Conservation (phyloP, 2,113 vertebrate genomes). For the Cavia aperea region DNA sequence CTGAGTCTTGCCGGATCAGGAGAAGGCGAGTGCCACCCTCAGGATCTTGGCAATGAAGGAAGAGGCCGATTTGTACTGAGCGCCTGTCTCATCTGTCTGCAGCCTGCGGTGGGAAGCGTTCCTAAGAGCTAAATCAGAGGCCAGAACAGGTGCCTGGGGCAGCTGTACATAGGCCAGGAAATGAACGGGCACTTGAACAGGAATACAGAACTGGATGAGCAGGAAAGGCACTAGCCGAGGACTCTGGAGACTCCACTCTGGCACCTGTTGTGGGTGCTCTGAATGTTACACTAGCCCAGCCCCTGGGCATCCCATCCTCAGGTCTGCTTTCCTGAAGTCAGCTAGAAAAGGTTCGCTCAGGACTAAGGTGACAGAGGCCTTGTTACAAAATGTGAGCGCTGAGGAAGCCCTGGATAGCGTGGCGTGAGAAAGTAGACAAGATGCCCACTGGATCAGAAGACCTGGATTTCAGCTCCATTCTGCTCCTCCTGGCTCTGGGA, state of each 20-base stretch:
- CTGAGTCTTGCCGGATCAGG: neutral
- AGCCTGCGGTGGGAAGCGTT: neutral
- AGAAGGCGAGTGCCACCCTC: neutral
- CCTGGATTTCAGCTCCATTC: neutral
- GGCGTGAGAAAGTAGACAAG: neutral
- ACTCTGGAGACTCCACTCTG: neutral
- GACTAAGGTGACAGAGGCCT: neutral
- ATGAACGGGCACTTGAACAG: neutral
- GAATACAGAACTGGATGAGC: neutral
- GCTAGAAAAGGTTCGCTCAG: neutral
- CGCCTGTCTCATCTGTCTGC: neutral
- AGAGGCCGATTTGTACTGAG: neutral
- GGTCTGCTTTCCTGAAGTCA: neutral
- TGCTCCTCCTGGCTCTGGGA: neutral
- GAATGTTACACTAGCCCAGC: neutral
- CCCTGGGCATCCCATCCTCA: neutral
- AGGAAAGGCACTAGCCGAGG: neutral
- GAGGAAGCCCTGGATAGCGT: neutral
- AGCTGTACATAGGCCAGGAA: neutral
- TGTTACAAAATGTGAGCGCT: neutral
- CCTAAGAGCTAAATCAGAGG: neutral
- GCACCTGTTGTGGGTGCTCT: neutral
- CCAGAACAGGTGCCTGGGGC: neutral
- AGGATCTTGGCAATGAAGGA: neutral
- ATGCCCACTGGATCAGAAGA: neutral